Percentiles rank a stretch among this genome's conserved stretches.
Evolutionary conservation across 2,113 vertebrate genomes (phyloP).

Genomic region (Dolichallabes microphthalmus): DNA sequence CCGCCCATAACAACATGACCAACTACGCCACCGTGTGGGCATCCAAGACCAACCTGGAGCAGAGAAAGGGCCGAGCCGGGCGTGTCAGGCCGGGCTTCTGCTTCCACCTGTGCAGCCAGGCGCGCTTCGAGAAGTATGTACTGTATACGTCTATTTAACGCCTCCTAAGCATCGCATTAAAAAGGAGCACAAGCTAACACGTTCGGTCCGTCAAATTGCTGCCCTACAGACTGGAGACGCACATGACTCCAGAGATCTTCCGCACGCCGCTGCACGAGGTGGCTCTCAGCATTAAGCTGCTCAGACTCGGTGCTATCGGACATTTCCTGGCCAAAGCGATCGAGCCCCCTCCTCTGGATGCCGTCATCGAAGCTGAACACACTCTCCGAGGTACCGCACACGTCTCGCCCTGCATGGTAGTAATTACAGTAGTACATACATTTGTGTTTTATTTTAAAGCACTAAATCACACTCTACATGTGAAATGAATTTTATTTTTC

Average conservation of each 20-base stretch:
- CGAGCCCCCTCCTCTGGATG: conserved; percentile 92
- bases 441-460: not conserved
- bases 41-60: conserved; percentile 95
- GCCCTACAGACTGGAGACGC: conserved; percentile 82
- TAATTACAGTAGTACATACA: not conserved
- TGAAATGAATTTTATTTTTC: conserved; percentile 35
- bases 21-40: conserved; percentile 98
- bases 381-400: conserved; percentile 77
- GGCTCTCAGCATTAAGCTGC: conserved; percentile 91
- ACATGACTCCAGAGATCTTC: conserved; percentile 96
- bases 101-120: conserved; percentile 89
- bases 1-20: conserved; percentile 97
- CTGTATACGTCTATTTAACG: not conserved
- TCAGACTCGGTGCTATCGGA: conserved; percentile 87
- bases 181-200: too few species aligned
- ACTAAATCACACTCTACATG: too few species aligned
- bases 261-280: conserved; percentile 92
- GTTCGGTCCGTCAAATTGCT: not conserved
- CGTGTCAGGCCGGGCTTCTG: conserved; percentile 88
- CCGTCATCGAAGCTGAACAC: conserved; percentile 93
- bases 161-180: too few species aligned
- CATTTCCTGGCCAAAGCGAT: conserved; percentile 95
- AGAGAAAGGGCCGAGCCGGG: conserved; percentile 90
- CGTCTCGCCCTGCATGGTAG: not conserved
- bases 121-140: conserved; percentile 82